Evolutionary conservation across 2,113 vertebrate species (phyloP), one percentile per base, ranked within the genome.

Genomic region (Myrmecophaga tridactyla): DNA sequence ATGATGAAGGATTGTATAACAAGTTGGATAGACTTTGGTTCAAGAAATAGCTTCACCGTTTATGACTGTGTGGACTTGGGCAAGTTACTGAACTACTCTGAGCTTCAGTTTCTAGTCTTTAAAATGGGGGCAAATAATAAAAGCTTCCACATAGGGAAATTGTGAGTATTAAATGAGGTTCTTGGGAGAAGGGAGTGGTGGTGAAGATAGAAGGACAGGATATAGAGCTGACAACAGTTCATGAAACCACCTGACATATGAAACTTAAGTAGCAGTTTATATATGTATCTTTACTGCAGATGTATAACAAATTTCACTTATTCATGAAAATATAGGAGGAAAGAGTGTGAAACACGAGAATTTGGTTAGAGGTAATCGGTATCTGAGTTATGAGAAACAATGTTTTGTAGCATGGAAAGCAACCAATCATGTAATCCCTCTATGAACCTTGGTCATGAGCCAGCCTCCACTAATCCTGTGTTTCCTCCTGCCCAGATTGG

Each of bases 401-500:
- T 7, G 4, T 36, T 72, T 34, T 36, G 21, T 67, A 85, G 39
- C 72, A 60, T 60, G 93, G 72, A 89, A 60, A 88, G 25, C 2
- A 69, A 67, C 69, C 27, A 1, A 0, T 73, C 29, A 53, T 0
- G 15, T 15, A 0, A 1, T 12, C 84, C 31, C 11, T 51, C 14
- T n/a, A 18, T 17, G 15, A 72, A n/a, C 27, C 29, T 69, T 23
- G 46, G 15, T 34, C 18, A 12, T 31, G 27, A 92, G 29, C 3
- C 36, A 65, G 34, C 5, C 10, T 80, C 51, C 17, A 60, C 67
- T 94, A 48, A 96, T 15, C 14, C 25, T 36, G 2, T 88, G 25
- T 53, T 88, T 88, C 21, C 85, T 87, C 4, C 69, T 96, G 1
- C 7, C 75, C 97, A 99, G 99, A 99, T 99, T 62, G 99, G 99